A percentile compares a stretch with the other conserved stretches of the same genome.
phyloP scores from a whole-genome alignment of 1,140 invertebrate genomes.

The Samia ricini region DNA sequence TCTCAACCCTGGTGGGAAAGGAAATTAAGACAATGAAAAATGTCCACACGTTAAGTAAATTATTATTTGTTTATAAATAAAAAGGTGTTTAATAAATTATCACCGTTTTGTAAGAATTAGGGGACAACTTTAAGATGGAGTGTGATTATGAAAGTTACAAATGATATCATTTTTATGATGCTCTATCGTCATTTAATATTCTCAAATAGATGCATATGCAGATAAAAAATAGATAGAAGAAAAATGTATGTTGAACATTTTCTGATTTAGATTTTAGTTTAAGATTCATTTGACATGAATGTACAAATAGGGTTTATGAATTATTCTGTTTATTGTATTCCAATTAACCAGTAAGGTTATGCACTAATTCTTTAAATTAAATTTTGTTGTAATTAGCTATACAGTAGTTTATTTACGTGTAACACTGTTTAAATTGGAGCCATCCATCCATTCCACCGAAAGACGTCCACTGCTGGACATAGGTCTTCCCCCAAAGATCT shows the following conservation, averaged over 20 bases:
- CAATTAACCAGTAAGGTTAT: not conserved
- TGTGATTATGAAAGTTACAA: constrained; percentile 3
- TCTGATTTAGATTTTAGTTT: not conserved
- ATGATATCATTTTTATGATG: not conserved
- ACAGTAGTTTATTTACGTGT: too few species aligned
- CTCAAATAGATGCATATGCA: not conserved
- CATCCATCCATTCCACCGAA: too few species aligned
- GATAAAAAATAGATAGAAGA: too few species aligned
- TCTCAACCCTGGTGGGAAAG: constrained; percentile 35
- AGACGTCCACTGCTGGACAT: too few species aligned
- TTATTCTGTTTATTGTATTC: not conserved
- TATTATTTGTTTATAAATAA: constrained; percentile 63
- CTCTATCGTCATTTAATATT: not conserved
- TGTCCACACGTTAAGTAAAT: constrained; percentile 59
- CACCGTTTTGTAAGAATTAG: constrained; percentile 10
- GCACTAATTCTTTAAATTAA: too few species aligned
- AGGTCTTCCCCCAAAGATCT: too few species aligned
- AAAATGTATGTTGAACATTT: too few species aligned
- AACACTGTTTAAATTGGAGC: too few species aligned
- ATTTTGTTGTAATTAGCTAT: too few species aligned
- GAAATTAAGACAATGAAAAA: constrained; percentile 63
- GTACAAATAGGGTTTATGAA: not conserved
- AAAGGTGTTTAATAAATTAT: constrained; percentile 24
- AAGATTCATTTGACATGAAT: not conserved
- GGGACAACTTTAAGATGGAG: constrained; percentile 2